These are phyloP conservation scores for Octopus bimaculoides DNA, from an alignment of 1,140 invertebrate species.

Conservation along the genomic window DNA sequence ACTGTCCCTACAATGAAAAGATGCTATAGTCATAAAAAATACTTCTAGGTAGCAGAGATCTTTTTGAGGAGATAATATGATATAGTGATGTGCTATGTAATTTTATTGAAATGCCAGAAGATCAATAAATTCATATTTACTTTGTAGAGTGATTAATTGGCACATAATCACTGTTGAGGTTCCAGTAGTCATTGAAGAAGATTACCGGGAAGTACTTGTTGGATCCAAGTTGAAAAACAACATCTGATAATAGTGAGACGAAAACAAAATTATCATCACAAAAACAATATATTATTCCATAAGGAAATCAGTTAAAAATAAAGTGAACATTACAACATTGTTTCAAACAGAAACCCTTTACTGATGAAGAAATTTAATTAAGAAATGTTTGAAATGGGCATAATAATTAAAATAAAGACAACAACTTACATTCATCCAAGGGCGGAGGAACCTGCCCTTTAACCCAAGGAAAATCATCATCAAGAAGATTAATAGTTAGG, in stretches of 20 bases:
- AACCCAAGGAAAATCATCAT: conserved; percentile 92
- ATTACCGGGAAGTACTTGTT: conserved; percentile 89
- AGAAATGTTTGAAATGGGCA: not conserved
- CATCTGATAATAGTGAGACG: conserved; percentile 61
- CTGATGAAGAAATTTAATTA: not conserved
- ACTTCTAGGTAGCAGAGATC: too few species aligned
- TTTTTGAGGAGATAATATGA: too few species aligned
- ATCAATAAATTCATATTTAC: conserved; percentile 50
- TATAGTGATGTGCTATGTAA: too few species aligned
- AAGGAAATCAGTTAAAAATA: too few species aligned
- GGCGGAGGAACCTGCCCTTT: conserved; percentile 81
- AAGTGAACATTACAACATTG: too few species aligned
- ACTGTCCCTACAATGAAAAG: too few species aligned
- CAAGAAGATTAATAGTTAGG: conserved; percentile 91
- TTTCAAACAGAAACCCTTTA: too few species aligned
- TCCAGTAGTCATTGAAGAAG: conserved; percentile 99
- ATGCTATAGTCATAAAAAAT: too few species aligned
- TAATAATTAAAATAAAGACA: conserved; percentile 14
- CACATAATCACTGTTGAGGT: conserved; percentile 91
- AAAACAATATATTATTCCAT: not conserved
- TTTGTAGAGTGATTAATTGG: conserved; percentile 85
- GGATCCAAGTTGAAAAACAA: conserved; percentile 81
- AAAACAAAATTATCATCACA: not conserved
- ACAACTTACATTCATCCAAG: conserved; percentile 79
- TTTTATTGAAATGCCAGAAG: too few species aligned